Base-by-base conservation (phyloP, 2,888 invertebrate species). In the Desoria tigrina region DNA sequence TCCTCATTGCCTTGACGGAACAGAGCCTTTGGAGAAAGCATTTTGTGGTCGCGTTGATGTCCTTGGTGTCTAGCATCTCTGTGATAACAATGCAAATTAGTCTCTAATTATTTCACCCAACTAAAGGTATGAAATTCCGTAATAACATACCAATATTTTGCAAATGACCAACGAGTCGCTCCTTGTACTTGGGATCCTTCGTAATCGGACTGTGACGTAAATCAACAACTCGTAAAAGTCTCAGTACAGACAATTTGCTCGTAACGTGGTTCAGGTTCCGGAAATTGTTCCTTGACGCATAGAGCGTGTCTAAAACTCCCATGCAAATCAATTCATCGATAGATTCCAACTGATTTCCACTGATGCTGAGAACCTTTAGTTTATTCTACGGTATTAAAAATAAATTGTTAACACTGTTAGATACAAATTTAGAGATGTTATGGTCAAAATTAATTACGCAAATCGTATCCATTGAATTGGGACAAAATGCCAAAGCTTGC, bases 401-500 rank as follows among this genome's bases (percentile, higher is more conserved):
- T 28, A 23, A 14, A 32, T 28, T 55, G 9, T 27, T 28, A 16
- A 9, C 26, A 6, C 7, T 4, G 27, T 24, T 6, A 51, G 51
- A 14, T 26, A 51, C 14, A 49, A 14, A 18, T 7, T 81, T 69
- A 28, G 74, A 77, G 53, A 42, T n/a, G 24, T 50, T 14, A 18
- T 24, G 23, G 24, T 26, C n/a, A 6, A 21, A 23, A 21, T 58
- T 3, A 76, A 79, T 81, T 80, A 88, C 88, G 37, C 86, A 84
- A 76, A 90, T 80, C 54, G 82, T 81, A 23, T 81, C 73, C 65
- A 86, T 79, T 50, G 85, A 84, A 75, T 86, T 81, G 7, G 87
- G 87, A 78, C 89, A 88, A 77, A 90, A 88, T 77, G 86, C 86
- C 24, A 90, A 78, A 1, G 83, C 81, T 77, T 86, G 86, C 16